A percentile compares a stretch with the other conserved stretches of the same genome.
phyloP scores from a whole-genome alignment of 1,140 invertebrate genomes.

The Melanaphis sacchari region DNA sequence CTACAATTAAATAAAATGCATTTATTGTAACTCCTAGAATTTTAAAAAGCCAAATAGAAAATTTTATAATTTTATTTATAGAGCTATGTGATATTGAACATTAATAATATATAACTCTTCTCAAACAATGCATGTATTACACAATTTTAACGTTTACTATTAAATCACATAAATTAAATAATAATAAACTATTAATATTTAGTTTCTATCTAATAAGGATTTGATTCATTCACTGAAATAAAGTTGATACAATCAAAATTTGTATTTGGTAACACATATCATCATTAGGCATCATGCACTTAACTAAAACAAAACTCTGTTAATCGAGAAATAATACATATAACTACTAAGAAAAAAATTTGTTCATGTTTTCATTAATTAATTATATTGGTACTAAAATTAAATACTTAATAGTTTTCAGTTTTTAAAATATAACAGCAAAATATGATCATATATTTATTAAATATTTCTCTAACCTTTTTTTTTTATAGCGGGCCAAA shows the following conservation, averaged over 20 bases:
- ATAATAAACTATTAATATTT: neutral
- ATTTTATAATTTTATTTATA: neutral
- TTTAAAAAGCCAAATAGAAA: neutral
- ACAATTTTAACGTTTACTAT: neutral
- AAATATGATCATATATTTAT: neutral
- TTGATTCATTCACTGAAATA: neutral
- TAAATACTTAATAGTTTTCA: neutral
- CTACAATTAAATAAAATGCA: neutral
- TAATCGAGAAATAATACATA: neutral
- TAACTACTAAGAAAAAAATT: neutral
- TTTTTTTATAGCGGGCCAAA: too few species aligned
- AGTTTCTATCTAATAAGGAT: neutral
- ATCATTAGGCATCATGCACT: constrained; percentile 24
- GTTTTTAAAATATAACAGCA: neutral
- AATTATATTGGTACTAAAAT: neutral
- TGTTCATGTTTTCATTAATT: neutral
- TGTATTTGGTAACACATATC: neutral
- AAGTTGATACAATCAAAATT: neutral
- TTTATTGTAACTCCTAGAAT: neutral
- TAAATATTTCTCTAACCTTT: too few species aligned
- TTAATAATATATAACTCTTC: neutral
- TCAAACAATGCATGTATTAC: neutral
- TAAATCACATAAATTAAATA: neutral
- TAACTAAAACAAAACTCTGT: neutral
- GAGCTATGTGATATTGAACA: neutral